phyloP scores from a whole-genome alignment of 2,797 vertebrate species.

The Gouania willdenowi region DNA sequence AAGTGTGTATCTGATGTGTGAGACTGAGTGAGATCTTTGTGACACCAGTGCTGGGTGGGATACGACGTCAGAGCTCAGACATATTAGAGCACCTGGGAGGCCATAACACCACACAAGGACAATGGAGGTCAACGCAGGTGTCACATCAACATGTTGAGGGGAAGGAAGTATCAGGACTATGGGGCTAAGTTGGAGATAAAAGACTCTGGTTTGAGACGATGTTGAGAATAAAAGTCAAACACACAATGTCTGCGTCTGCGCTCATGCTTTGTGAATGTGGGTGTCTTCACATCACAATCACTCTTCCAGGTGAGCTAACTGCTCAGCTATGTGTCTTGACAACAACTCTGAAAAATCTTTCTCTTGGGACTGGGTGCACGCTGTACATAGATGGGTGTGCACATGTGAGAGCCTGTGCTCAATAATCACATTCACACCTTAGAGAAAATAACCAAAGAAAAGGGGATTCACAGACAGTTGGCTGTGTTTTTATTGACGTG shows the following conservation, averaged over 20 bases:
- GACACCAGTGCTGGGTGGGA: slow-evolving; percentile 5
- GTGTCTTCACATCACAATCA: slow-evolving; percentile 28
- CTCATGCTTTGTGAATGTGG: slow-evolving; percentile 22
- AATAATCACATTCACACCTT: slow-evolving; percentile 9
- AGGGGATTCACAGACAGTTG: too few species aligned
- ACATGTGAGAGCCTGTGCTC: background rate
- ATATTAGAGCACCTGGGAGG: slow-evolving; percentile 2
- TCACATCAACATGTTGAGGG: background rate
- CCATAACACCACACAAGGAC: slow-evolving; percentile 3
- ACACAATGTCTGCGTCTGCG: background rate
- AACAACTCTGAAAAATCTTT: slow-evolving; percentile 44
- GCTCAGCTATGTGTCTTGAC: slow-evolving; percentile 54
- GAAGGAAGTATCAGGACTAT: background rate
- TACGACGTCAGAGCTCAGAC: background rate
- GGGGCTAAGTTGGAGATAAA: slow-evolving; percentile 5
- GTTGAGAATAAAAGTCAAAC: background rate
- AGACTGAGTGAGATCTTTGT: slow-evolving; percentile 6
- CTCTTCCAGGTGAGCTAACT: slow-evolving; percentile 63
- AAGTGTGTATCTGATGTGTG: slow-evolving; percentile 8
- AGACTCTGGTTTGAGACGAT: background rate
- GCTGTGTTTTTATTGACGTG: too few species aligned
- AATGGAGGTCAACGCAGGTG: slow-evolving; percentile 12
- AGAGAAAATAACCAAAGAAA: too few species aligned
- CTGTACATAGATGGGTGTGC: background rate
- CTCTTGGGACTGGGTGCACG: slow-evolving; percentile 19